phyloP scores from a whole-genome alignment of 2,113 vertebrate species.

The Channa maculata region DNA sequence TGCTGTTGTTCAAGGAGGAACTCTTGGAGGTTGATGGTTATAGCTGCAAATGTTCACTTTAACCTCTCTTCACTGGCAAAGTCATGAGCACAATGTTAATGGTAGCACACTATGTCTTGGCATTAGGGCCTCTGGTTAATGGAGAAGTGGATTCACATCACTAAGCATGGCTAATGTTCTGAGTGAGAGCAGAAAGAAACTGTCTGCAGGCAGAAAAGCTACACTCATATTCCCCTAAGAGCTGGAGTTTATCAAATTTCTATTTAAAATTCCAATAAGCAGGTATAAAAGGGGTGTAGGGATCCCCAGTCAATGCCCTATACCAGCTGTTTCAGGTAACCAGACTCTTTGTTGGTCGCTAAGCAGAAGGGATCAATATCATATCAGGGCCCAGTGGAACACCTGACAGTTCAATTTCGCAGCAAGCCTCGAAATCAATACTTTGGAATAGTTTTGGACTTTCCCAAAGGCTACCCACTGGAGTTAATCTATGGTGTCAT shows the following conservation, averaged over 20 bases:
- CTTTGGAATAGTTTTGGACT: conserved; percentile 80
- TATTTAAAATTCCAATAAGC: conserved; percentile 74
- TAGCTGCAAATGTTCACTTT: conserved; percentile 36
- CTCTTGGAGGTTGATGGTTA: background rate
- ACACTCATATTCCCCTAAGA: conserved; percentile 40
- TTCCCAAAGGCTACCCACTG: conserved; percentile 63
- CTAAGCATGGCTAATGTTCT: conserved; percentile 45
- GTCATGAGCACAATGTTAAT: conserved; percentile 44
- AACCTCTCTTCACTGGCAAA: conserved; percentile 20
- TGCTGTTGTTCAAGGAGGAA: conserved; percentile 10
- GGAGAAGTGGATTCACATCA: conserved; percentile 46
- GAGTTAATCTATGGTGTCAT: conserved; percentile 77
- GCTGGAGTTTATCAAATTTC: conserved; percentile 69
- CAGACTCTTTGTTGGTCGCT: conserved; percentile 70
- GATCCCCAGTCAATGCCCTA: background rate
- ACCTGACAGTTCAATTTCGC: conserved; percentile 90
- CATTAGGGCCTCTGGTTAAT: conserved; percentile 35
- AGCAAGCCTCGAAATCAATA: conserved; percentile 80
- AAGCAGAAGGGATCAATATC: conserved; percentile 84
- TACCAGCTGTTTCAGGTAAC: conserved; percentile 59
- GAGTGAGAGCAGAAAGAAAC: conserved; percentile 34
- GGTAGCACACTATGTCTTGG: background rate
- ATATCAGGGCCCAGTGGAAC: conserved; percentile 85
- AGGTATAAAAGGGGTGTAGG: conserved; percentile 8
- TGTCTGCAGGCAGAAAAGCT: conserved; percentile 25